Evolutionary conservation across 2,797 vertebrate genomes (phyloP), one percentile per base, ranked within the genome.

Genomic region (Toxotes lorentzi): DNA sequence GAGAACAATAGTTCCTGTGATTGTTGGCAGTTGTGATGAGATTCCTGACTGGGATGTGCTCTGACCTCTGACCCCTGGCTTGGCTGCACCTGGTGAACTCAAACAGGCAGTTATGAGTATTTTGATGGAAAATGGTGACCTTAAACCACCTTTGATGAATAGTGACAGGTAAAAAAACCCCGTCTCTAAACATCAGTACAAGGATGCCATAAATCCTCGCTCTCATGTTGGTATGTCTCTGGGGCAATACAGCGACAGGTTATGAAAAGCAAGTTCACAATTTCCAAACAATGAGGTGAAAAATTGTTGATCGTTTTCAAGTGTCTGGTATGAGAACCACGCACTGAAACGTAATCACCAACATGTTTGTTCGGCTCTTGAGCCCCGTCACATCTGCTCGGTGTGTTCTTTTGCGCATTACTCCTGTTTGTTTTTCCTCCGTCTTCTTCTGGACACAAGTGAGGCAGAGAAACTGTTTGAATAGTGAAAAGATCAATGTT

Each of bases 1-100:
- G 59, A 84, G 60, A 72, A 85, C 73, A 87, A 84, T 64, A 38
- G 59, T 72, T 89, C 72, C 81, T 91, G 89, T 91, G 81, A 83
- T 87, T 90, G 78, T 90, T 90, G 84, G 86, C 88, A 59, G 61
- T 72, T 24, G 27, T 16, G n/a, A 70, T 73, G 58, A 45, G 73
- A 90, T 90, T 88, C 78, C 82, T 85, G 78, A 77, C 78, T n/a
- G 40, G 53, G 75, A 83, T 88, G 89, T 72, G 65, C 69, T 68
- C 0, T 65, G 86, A 91, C 79, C 89, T 86, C 10, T 82, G 84
- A 89, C 66, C 85, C 62, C 24, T 32, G 60, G 58, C 48, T 68
- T 27, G 43, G 57, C 69, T 79, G 80, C 74, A 86, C 73, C 84
- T 87, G 73, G 59, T 9, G 23, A 86, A 81, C 81, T 81, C 73